These are phyloP conservation scores for Sebastes iracundus DNA, from an alignment of 2,797 vertebrate species.

Conservation along the genomic window DNA sequence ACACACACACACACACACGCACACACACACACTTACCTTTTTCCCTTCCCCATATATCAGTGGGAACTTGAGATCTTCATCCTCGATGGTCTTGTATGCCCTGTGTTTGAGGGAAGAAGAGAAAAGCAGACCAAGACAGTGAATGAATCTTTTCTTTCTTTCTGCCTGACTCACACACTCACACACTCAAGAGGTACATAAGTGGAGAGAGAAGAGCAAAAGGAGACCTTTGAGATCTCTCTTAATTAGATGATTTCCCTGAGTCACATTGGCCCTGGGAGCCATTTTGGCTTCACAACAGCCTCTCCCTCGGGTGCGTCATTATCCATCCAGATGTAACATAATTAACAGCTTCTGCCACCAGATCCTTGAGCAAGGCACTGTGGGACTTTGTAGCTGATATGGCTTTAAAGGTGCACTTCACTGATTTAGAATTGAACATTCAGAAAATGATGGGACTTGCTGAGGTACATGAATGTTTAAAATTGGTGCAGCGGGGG, in stretches of 20 bases:
- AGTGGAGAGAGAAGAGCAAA: background rate
- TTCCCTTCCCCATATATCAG: constrained; percentile 98
- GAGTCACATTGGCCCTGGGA: background rate
- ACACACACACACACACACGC: background rate
- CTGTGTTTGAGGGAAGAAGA: constrained; percentile 73
- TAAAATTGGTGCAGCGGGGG: too few relatives aligned
- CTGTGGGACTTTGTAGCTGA: background rate
- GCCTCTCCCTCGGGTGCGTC: background rate
- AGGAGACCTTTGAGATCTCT: background rate
- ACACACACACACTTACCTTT: constrained; percentile 84
- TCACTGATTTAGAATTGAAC: background rate
- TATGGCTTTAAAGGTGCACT: background rate
- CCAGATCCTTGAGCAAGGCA: too few relatives aligned
- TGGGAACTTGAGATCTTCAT: constrained; percentile 98
- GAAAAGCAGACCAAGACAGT: background rate
- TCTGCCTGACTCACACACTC: background rate
- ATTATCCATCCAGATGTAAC: background rate
- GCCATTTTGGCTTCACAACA: too few relatives aligned
- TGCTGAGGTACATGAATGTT: background rate
- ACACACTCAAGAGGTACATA: background rate
- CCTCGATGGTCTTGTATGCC: constrained; percentile 98
- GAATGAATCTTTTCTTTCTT: background rate
- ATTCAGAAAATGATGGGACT: background rate
- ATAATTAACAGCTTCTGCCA: background rate
- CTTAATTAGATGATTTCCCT: background rate